Evolutionary conservation across 2,888 invertebrate species (phyloP).

Genomic region (Liopterus haemorrhoidalis): DNA sequence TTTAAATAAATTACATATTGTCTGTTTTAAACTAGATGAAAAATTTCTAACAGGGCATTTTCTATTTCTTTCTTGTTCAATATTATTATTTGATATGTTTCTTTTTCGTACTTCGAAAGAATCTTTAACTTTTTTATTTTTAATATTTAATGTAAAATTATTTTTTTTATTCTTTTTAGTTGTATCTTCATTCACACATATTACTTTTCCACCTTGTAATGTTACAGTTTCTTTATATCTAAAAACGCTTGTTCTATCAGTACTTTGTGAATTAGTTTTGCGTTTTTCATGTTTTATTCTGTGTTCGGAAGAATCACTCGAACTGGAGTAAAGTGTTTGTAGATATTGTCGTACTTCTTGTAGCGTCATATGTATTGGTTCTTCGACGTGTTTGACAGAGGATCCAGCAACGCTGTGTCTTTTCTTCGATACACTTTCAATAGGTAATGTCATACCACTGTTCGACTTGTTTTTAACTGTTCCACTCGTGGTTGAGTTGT

Average conservation of each 20-base stretch:
- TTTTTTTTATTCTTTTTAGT: constrained; percentile 48
- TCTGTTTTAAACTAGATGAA: constrained; percentile 59
- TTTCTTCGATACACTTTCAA: constrained; percentile 46
- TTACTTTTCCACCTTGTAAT: constrained; percentile 35
- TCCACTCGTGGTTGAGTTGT: constrained; percentile 43
- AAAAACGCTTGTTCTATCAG: constrained; percentile 30
- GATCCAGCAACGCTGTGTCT: constrained; percentile 54
- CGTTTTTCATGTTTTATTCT: constrained; percentile 44
- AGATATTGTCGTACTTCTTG: constrained; percentile 79
- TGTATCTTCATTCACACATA: constrained; percentile 40
- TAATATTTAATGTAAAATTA: constrained; percentile 55
- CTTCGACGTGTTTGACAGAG: constrained; percentile 38
- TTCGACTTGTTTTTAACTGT: constrained; percentile 42
- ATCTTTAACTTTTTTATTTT: constrained; percentile 54
- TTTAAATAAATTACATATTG: constrained; percentile 78
- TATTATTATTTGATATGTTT: constrained; percentile 45
- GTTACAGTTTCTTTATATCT: constrained; percentile 36
- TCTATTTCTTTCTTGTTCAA: constrained; percentile 22
- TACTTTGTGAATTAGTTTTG: constrained; percentile 33
- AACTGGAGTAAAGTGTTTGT: constrained; percentile 73
- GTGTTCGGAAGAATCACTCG: constrained; percentile 59
- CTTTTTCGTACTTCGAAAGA: constrained; percentile 47
- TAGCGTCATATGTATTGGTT: constrained; percentile 77
- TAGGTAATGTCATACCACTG: constrained; percentile 42
- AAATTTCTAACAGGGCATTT: constrained; percentile 21